Conservation (phyloP, 1,140 invertebrate genomes). For the Drosophila pseudoananassae region DNA sequence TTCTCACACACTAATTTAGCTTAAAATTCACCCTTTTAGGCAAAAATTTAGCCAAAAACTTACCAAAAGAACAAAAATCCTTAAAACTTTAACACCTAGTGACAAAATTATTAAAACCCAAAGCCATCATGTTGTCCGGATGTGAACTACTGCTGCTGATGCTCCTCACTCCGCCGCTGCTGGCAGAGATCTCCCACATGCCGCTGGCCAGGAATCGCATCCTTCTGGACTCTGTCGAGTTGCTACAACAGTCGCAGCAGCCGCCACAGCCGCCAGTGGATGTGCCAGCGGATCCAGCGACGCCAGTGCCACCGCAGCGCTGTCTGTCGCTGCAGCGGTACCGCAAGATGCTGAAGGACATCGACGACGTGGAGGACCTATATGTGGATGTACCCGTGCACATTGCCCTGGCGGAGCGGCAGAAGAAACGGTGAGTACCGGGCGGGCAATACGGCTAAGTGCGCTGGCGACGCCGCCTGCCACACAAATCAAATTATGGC, state of each 20-base stretch:
- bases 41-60: neutral
- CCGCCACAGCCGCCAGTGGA: neutral
- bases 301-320: slow-evolving; percentile 24
- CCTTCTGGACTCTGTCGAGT: slow-evolving; percentile 35
- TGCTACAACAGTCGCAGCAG: slow-evolving; percentile 2
- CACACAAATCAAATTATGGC: slow-evolving; percentile 79
- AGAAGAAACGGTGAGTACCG: slow-evolving; percentile 77
- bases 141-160: slow-evolving; percentile 37
- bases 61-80: neutral
- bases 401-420: slow-evolving; percentile 69
- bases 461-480: slow-evolving; percentile 71
- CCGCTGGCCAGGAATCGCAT: slow-evolving; percentile 61
- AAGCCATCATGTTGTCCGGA: slow-evolving; percentile 32
- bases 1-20: too few relatives aligned
- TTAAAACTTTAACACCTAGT: slow-evolving; percentile 3
- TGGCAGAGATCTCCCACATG: slow-evolving; percentile 59
- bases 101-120: neutral
- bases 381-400: slow-evolving; percentile 78
- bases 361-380: slow-evolving; percentile 81
- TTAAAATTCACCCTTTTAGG: too few relatives aligned
- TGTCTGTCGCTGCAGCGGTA: slow-evolving; percentile 63
- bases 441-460: slow-evolving; percentile 66
- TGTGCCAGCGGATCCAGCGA: slow-evolving; percentile 9
- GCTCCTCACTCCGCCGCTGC: slow-evolving; percentile 33
- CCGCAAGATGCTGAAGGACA: slow-evolving; percentile 65